Evolutionary conservation across 2,797 vertebrate genomes (phyloP), one percentile per base, ranked within the genome.

Genomic region (Pseudotriccus pelzelni): DNA sequence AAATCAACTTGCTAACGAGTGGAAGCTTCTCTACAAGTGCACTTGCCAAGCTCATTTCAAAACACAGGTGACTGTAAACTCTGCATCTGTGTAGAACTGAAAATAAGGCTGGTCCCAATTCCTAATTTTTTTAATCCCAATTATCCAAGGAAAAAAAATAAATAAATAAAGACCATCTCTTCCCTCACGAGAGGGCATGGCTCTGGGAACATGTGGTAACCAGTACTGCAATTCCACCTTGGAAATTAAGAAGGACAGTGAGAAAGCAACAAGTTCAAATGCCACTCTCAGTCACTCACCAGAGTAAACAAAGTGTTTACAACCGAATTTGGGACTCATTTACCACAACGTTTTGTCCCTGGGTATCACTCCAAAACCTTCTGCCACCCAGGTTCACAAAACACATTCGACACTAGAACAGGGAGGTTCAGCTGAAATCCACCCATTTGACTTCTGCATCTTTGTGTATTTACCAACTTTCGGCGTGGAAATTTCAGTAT

Each of bases 1-100:
- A 94, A 91, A 88, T 60, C 63, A 81, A 53, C 50, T 41, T 72
- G 56, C 44, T 73, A 86, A 44, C 46, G 73, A 93, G 77, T 47
- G 52, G 50, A 62, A 93, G 90, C 43, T 62, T 77, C 62, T 44
- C 30, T 36, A 0, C 4, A 8, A 1, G 9, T 32, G 74, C 78
- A 62, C 11, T 3, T 89, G 81, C 60, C 68, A 89, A 63, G 41
- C 52, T 93, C 68, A 60, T 63, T 70, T 70, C 68, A 56, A 89
- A 87, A 37, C 30, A 11, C 1, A 44, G 63, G 20, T 34, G 47
- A 37, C 60, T 81, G 32, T 5, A 63, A 86, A 84, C 46, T 76
- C 44, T 58, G 44, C 49, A 82, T 73, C 30, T 3, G 20, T 8
- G 18, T 24, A 36, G 43, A 85, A 41, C 53, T 25, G 56, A 60